These are phyloP conservation scores for Hylaea fasciaria DNA, from an alignment of 2,888 invertebrate genomes.

Conservation along the genomic window DNA sequence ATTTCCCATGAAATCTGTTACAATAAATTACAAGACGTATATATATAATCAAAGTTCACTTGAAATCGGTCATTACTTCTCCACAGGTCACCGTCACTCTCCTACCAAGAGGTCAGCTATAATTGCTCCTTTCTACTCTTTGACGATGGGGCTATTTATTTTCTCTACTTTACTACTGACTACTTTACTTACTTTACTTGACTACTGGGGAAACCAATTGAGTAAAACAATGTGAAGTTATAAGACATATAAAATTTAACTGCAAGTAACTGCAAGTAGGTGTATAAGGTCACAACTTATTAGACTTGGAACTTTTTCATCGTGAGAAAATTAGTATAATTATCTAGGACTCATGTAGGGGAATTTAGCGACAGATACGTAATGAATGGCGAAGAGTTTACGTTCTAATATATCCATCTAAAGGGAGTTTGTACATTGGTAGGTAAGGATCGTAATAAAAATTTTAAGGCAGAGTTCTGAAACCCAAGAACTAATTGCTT, in stretches of 20 bases:
- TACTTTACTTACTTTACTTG: too few relatives aligned
- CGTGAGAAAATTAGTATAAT: too few relatives aligned
- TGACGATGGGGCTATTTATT: conserved; percentile 22
- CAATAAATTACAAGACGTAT: conserved; percentile 19
- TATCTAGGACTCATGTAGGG: too few relatives aligned
- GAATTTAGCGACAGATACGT: too few relatives aligned
- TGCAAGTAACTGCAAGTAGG: neutral
- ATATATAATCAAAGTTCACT: conserved; percentile 7
- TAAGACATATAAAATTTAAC: neutral
- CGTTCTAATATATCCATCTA: too few relatives aligned
- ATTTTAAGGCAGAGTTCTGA: neutral
- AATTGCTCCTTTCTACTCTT: conserved; percentile 24
- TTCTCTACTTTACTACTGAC: too few relatives aligned
- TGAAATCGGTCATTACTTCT: conserved; percentile 13
- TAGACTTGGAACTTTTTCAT: too few relatives aligned
- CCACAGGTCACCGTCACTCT: conserved; percentile 16
- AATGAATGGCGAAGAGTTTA: too few relatives aligned
- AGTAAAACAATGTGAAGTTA: conserved; percentile 1
- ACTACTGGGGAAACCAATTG: conserved; percentile 22
- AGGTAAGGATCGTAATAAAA: too few relatives aligned
- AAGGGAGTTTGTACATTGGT: too few relatives aligned
- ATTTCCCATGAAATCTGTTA: conserved; percentile 11
- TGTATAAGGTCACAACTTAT: neutral
- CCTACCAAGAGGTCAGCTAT: conserved; percentile 5
- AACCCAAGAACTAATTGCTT: neutral